These are phyloP conservation scores for Crenuchus spilurus DNA, from an alignment of 2,797 vertebrate species.

Conservation along the genomic window DNA sequence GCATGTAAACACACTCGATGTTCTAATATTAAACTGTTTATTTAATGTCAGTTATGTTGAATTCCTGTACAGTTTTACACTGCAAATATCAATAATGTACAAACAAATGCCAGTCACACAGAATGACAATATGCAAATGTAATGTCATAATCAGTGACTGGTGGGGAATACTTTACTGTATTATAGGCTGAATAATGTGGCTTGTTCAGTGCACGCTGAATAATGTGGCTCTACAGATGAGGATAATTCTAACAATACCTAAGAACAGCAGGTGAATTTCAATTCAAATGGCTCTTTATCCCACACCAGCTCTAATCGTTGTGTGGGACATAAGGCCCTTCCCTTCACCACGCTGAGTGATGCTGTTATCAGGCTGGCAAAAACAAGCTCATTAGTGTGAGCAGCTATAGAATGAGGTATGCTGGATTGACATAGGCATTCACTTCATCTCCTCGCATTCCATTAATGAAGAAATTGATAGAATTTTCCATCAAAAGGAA, in stretches of 20 bases:
- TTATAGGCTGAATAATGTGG: slow-evolving; percentile 12
- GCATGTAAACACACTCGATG: too few species aligned
- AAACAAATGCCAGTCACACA: neutral
- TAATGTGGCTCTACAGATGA: neutral
- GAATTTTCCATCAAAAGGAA: neutral
- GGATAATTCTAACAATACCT: slow-evolving; percentile 23
- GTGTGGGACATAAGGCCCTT: slow-evolving; percentile 13
- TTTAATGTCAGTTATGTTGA: too few species aligned
- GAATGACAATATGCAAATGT: neutral
- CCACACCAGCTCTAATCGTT: slow-evolving; percentile 5
- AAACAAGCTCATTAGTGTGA: slow-evolving; percentile 43
- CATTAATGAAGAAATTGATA: neutral
- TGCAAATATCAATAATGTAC: too few species aligned
- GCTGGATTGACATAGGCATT: slow-evolving; percentile 18
- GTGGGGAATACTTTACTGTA: neutral
- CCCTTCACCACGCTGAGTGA: slow-evolving; percentile 3
- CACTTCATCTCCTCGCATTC: slow-evolving; percentile 12
- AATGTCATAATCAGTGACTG: neutral
- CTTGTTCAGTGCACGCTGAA: slow-evolving; percentile 14
- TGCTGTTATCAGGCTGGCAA: slow-evolving; percentile 21
- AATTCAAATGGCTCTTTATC: slow-evolving; percentile 22
- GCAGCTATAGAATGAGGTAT: slow-evolving; percentile 19
- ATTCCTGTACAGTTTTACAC: too few species aligned
- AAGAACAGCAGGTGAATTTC: slow-evolving; percentile 10
- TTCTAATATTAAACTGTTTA: too few species aligned